phyloP scores from a whole-genome alignment of 2,888 invertebrate species.

The Abrostola tripartita region DNA sequence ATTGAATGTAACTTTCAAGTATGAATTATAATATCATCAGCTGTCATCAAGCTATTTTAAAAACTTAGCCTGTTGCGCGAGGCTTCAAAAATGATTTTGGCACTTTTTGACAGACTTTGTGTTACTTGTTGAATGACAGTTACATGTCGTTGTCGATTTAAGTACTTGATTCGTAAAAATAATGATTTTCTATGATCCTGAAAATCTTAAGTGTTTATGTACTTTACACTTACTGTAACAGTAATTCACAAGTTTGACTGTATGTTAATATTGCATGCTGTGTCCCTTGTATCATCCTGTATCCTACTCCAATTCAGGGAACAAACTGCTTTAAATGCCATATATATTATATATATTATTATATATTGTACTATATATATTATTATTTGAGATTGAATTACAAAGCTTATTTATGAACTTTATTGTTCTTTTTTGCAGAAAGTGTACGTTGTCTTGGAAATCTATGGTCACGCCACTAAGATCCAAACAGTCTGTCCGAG shows the following conservation, averaged over 20 bases:
- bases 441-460: conserved; percentile 94
- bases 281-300: not conserved
- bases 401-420: not conserved
- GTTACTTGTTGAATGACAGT: conserved; percentile 1
- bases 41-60: conserved; percentile 9
- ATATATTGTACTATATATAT: not conserved
- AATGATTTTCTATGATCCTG: not conserved
- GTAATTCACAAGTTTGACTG: conserved; percentile 3
- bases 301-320: conserved; percentile 9
- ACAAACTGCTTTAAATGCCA: conserved; percentile 22
- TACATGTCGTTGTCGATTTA: not conserved
- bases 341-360: not conserved
- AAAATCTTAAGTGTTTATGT: too few species aligned
- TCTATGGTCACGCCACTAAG: conserved; percentile 93
- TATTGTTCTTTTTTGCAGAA: conserved; percentile 83
- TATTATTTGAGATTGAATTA: not conserved
- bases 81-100: not conserved
- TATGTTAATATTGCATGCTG: conserved; percentile 27
- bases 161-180: not conserved
- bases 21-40: too few species aligned
- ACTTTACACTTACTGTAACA: conserved; percentile 2
- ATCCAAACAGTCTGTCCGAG: conserved; percentile 91
- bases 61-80: not conserved
- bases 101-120: not conserved
- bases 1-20: conserved; percentile 10